Conservation (phyloP, 2,888 invertebrate species). For the Brachypterus glaber region DNA sequence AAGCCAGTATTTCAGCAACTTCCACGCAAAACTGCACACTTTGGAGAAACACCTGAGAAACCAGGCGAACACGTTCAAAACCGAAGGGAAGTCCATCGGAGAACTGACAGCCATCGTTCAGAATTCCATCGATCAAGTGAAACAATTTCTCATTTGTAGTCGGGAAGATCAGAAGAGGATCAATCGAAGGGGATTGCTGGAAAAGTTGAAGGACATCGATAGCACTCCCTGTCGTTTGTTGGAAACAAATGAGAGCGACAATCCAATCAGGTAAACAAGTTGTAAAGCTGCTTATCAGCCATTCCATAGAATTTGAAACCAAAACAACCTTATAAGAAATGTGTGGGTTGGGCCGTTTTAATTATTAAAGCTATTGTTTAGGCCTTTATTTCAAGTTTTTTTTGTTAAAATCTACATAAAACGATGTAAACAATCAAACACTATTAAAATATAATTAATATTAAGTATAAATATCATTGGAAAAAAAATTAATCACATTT, state of each 20-base stretch:
- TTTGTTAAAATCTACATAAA: too few relatives aligned
- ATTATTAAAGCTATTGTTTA: too few relatives aligned
- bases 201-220: constrained; percentile 18
- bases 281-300: too few relatives aligned
- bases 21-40: constrained; percentile 16
- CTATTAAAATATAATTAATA: too few relatives aligned
- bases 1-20: constrained; percentile 15
- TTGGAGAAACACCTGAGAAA: constrained; percentile 15
- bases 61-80: constrained; percentile 9
- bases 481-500: too few relatives aligned
- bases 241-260: constrained; percentile 9
- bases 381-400: too few relatives aligned
- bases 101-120: constrained; percentile 14
- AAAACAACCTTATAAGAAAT: too few relatives aligned
- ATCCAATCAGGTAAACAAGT: constrained; percentile 18
- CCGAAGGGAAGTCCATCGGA: constrained; percentile 6
- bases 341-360: too few relatives aligned
- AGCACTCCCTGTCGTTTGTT: constrained; percentile 23
- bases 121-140: constrained; percentile 18
- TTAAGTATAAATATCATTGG: too few relatives aligned
- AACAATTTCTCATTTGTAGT: constrained; percentile 16
- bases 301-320: too few relatives aligned
- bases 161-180: constrained; percentile 18
- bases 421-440: too few relatives aligned
- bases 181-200: constrained; percentile 21